phyloP scores from a whole-genome alignment of 2,888 invertebrate genomes.

The Catonia carolina region DNA sequence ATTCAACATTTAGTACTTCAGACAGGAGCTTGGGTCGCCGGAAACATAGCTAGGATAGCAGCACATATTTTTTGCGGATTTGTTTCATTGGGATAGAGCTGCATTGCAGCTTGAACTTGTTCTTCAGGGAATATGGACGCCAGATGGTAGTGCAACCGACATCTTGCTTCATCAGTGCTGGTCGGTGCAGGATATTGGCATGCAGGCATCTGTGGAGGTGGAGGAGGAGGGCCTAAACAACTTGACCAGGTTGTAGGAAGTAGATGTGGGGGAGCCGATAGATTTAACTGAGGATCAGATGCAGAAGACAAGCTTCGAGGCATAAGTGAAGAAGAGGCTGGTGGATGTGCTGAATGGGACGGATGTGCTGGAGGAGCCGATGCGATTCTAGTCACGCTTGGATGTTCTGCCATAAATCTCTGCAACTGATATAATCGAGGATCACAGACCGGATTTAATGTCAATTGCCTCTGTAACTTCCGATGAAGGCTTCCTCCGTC shows the following conservation, averaged over 20 bases:
- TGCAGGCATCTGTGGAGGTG: slow-evolving; percentile 25
- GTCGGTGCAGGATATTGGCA: slow-evolving; percentile 33
- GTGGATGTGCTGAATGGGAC: slow-evolving; percentile 39
- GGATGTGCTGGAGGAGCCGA: slow-evolving; percentile 62
- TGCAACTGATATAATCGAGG: slow-evolving; percentile 54
- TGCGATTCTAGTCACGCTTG: slow-evolving; percentile 60
- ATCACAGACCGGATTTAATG: slow-evolving; percentile 73
- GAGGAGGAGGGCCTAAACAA: slow-evolving; percentile 39
- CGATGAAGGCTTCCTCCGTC: slow-evolving; percentile 60
- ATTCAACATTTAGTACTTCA: too few relatives aligned
- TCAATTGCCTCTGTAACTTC: slow-evolving; percentile 71
- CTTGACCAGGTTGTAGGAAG: slow-evolving; percentile 46
- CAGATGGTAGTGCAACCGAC: slow-evolving; percentile 77
- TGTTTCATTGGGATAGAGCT: slow-evolving; percentile 78
- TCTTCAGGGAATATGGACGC: slow-evolving; percentile 87
- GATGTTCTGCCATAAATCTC: slow-evolving; percentile 33
- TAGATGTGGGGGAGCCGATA: slow-evolving; percentile 43
- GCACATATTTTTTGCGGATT: slow-evolving; percentile 87
- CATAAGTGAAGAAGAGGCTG: slow-evolving; percentile 32
- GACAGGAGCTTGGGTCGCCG: slow-evolving; percentile 21
- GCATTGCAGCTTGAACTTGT: slow-evolving; percentile 84
- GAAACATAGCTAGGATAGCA: slow-evolving; percentile 63
- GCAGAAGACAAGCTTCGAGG: slow-evolving; percentile 27
- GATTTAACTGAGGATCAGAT: slow-evolving; percentile 60
- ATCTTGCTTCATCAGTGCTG: slow-evolving; percentile 56